Evolutionary conservation across 2,888 invertebrate genomes (phyloP).

Genomic region (Brachypalpus laphriformis): DNA sequence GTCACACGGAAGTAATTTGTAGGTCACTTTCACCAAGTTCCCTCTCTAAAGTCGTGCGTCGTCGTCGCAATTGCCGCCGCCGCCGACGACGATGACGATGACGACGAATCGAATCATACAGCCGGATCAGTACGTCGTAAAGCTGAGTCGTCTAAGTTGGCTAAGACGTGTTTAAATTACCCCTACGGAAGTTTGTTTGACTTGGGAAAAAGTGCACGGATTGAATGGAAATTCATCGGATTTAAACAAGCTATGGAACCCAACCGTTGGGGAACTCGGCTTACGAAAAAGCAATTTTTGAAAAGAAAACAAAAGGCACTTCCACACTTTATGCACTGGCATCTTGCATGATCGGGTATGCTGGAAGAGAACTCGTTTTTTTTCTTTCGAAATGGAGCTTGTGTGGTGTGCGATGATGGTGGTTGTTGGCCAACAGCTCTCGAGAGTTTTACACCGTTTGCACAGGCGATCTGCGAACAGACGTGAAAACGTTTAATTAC

Average conservation of each 20-base stretch:
- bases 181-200: slow-evolving; percentile 65
- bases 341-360: background rate
- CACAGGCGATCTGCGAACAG: slow-evolving; percentile 20
- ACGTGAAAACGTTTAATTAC: slow-evolving; percentile 68
- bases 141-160: slow-evolving; percentile 34
- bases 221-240: slow-evolving; percentile 72
- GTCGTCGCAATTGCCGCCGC: background rate
- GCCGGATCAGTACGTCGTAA: slow-evolving; percentile 37
- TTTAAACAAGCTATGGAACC: slow-evolving; percentile 43
- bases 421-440: slow-evolving; percentile 56
- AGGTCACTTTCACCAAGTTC: slow-evolving; percentile 81
- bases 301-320: slow-evolving; percentile 66
- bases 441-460: slow-evolving; percentile 21
- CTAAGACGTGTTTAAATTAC: slow-evolving; percentile 65
- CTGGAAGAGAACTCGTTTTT: slow-evolving; percentile 57
- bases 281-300: slow-evolving; percentile 58
- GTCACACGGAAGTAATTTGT: slow-evolving; percentile 80
- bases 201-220: slow-evolving; percentile 62
- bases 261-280: slow-evolving; percentile 13
- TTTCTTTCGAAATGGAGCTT: slow-evolving; percentile 23
- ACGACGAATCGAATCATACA: slow-evolving; percentile 29
- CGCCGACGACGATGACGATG: background rate
- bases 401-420: slow-evolving; percentile 14
- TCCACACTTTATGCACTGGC: slow-evolving; percentile 41
- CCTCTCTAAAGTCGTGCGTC: slow-evolving; percentile 70